Evolutionary conservation across 2,113 vertebrate species (phyloP).

Genomic region (Neolamprologus kungweensis): DNA sequence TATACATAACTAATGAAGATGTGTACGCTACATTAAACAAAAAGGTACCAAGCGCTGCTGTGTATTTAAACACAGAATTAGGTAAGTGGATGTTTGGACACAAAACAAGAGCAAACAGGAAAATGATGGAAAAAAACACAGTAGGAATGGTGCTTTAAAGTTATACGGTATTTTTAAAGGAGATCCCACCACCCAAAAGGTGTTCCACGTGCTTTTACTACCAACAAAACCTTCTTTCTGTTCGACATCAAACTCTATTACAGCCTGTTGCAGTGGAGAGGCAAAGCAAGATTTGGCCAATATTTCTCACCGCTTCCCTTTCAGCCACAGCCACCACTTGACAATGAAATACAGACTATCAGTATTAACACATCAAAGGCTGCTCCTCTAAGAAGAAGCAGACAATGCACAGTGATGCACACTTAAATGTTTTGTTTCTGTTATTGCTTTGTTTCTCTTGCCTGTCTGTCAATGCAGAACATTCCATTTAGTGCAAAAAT

Average conservation of each 20-base stretch:
- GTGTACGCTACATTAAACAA: conserved; percentile 61
- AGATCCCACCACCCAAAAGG: neutral
- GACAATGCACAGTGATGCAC: conserved; percentile 73
- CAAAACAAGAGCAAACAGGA: neutral
- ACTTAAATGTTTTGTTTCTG: conserved; percentile 81
- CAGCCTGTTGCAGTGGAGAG: neutral
- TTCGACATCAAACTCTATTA: neutral
- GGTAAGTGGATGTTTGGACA: conserved; percentile 24
- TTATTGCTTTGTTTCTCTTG: conserved; percentile 60
- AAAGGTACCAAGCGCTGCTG: conserved; percentile 41
- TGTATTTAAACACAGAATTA: conserved; percentile 30
- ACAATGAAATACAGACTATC: conserved; percentile 74
- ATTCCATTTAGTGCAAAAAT: conserved; percentile 88
- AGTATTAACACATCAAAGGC: conserved; percentile 94
- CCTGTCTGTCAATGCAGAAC: conserved; percentile 80
- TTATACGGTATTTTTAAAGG: neutral
- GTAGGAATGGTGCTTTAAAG: neutral
- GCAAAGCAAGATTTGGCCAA: conserved; percentile 13
- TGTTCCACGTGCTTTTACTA: neutral
- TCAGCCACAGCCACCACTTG: conserved; percentile 71
- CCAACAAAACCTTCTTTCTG: neutral
- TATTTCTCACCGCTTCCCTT: conserved; percentile 20
- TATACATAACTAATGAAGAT: conserved; percentile 73
- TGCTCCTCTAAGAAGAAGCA: conserved; percentile 68
- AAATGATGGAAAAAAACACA: neutral